Base-by-base conservation (phyloP, 2,797 vertebrate species). In the Argentina silus region DNA sequence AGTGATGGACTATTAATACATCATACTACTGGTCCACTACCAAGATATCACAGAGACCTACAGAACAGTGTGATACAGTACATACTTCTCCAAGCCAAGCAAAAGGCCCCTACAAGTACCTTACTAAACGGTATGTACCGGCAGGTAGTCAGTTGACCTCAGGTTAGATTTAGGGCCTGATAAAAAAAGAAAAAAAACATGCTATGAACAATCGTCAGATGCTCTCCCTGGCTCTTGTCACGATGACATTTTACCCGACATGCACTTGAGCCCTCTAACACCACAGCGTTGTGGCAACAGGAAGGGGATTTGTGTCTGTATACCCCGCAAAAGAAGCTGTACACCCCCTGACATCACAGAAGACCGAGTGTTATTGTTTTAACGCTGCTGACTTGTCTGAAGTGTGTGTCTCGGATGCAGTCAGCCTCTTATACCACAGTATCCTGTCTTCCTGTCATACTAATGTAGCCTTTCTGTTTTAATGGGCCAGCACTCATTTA, bases 1-100 rank as follows among this genome's bases (percentile, higher is more conserved):
- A 15, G 1, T 60, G 66, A 76, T 63, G 44, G 44, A 45, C 63
- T 63, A 63, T 63, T 63, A n/a, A 53, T 36, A 23, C 19, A 19
- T 9, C 56, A 57, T 21, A 57, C 9, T 17, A 63, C n/a, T 45
- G 61, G 61, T 43, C 51, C 60, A 51, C 45, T 23, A 47, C 14
- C 44, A 15, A 67, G 55, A 53, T 55, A 36, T 55, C 36, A 55
- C 55, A 47, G 19, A n/a, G 44, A n/a, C 42, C 36, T 1, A 63
- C 42, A 12, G 36, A 57, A 63, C 55, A 60, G 51, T 3, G 43
- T 0, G 2, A 36, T 43, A 63, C 55, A 60, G 51, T 65, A 55
- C 55, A n/a, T 48, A 21, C 44, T 42, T 44, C 27, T 36, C 6
- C 51, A 53, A 15, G 51, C 6, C 51, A 7, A 17, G 1, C 15